A percentile compares a stretch with the other conserved stretches of the same genome.
Evolutionary conservation across 1,140 invertebrate genomes (phyloP).

Genomic region (Danaus melanippus): DNA sequence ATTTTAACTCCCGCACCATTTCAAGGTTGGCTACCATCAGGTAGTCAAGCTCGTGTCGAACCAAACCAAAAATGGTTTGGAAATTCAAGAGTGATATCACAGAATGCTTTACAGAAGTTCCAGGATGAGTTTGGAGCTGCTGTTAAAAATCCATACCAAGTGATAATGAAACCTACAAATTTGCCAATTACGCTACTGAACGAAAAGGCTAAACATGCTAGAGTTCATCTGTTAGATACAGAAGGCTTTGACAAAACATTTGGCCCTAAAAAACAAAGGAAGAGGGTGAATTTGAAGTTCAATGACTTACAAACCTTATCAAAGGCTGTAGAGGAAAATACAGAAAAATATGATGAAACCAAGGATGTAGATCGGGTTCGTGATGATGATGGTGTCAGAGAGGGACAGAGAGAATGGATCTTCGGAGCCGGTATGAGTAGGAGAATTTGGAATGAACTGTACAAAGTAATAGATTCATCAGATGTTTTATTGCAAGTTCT

Average conservation of each 20-base stretch:
- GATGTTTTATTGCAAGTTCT: constrained; percentile 96
- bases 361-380: constrained; percentile 88
- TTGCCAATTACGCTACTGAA: constrained; percentile 95
- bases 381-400: constrained; percentile 85
- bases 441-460: constrained; percentile 99
- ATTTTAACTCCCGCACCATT: constrained; percentile 96
- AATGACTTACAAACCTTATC: constrained; percentile 81
- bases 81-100: constrained; percentile 92
- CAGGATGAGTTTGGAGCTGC: constrained; percentile 96
- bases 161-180: constrained; percentile 97
- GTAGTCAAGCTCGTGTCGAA: constrained; percentile 93
- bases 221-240: constrained; percentile 96
- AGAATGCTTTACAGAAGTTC: constrained; percentile 96
- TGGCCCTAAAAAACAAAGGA: constrained; percentile 94
- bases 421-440: constrained; percentile 96
- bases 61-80: constrained; percentile 99
- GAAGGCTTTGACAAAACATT: constrained; percentile 96
- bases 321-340: constrained; percentile 78
- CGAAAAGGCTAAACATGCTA: constrained; percentile 91
- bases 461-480: constrained; percentile 99
- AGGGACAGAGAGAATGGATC: constrained; percentile 85
- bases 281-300: constrained; percentile 88
- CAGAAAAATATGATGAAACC: constrained; percentile 82
- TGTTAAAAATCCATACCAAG: constrained; percentile 96
- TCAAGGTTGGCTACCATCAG: constrained; percentile 90